phyloP scores from a whole-genome alignment of 2,888 invertebrate species.

The Eupeodes latifasciatus region DNA sequence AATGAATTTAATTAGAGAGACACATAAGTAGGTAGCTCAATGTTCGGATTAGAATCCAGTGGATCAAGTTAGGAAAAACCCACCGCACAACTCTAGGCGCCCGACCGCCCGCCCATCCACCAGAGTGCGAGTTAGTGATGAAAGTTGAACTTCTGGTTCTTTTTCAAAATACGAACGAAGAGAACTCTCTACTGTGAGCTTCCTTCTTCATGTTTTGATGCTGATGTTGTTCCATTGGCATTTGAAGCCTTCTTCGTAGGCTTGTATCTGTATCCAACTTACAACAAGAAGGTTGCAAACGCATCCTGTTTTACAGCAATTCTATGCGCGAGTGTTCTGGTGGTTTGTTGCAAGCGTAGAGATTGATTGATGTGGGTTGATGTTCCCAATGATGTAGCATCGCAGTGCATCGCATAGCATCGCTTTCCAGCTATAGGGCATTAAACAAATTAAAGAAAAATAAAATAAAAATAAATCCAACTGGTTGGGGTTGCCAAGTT shows the following conservation, averaged over 20 bases:
- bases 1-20: slow-evolving; percentile 70
- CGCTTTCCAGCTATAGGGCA: slow-evolving; percentile 35
- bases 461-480: background rate
- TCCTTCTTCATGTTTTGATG: slow-evolving; percentile 17
- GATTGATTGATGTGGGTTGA: slow-evolving; percentile 75
- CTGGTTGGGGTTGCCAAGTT: slow-evolving; percentile 55
- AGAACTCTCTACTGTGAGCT: slow-evolving; percentile 15
- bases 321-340: slow-evolving; percentile 22
- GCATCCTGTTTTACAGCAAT: slow-evolving; percentile 67
- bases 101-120: background rate
- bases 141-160: slow-evolving; percentile 75
- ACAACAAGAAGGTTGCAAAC: slow-evolving; percentile 24
- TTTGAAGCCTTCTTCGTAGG: slow-evolving; percentile 1
- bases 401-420: background rate
- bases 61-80: slow-evolving; percentile 59
- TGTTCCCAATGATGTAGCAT: slow-evolving; percentile 66
- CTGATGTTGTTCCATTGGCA: slow-evolving; percentile 9
- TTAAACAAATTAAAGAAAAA: slow-evolving; percentile 29
- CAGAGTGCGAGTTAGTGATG: slow-evolving; percentile 29
- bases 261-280: background rate
- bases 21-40: slow-evolving; percentile 72
- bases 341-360: slow-evolving; percentile 32
- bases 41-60: slow-evolving; percentile 68
- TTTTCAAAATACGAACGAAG: background rate
- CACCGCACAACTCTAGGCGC: slow-evolving; percentile 38